Evolutionary conservation across 2,113 vertebrate species (phyloP), one percentile per base, ranked within the genome.

Genomic region (Ellobius talpinus): DNA sequence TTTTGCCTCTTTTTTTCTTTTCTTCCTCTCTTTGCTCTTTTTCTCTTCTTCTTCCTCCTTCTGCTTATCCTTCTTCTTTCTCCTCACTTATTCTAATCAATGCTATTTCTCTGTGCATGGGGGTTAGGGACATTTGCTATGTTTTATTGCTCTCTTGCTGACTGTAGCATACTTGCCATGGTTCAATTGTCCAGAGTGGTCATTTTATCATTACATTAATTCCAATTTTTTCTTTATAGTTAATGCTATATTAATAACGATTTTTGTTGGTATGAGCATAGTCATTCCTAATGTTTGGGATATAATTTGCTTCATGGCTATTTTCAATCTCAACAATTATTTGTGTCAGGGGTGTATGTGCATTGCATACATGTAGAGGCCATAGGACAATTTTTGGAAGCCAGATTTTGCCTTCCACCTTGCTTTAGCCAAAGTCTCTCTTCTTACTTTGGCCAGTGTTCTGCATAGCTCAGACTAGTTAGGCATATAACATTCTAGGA

Each of bases 251-350:
- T 14, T 91, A 81, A 68, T 70, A 55, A 31, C 39, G 58, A 82
- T n/a, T 91, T 82, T 58, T 58, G 70, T 47, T 92, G 4, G 7
- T 36, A 47, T 84, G 68, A 24, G 13, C 36, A 61, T 45, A 84
- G 26, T 4, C 39, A 73, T 31, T 92, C 0, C 21, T 17, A 16
- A 47, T 70, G 29, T 9, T 72, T 84, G 72, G 13, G 4, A 84
- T 87, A 29, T 84, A n/a, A 8, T 21, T 81, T 91, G n/a, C 45
- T 45, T 39, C 84, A 91, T 47, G 39, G 76, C 21, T 96, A 74
- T 55, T 85, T 47, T 50, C 24, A 74, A 61, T 10, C 47, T 86
- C 65, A 31, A 50, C 16, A 52, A 50, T 36, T 8, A 1, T 36
- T 1, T 29, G 26, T 47, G 6, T 47, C 26, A 50, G 26, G 47